Percentiles rank a stretch among this genome's conserved stretches.
Conservation (phyloP, 1,140 invertebrate species). For the Marisa cornuarietis region DNA sequence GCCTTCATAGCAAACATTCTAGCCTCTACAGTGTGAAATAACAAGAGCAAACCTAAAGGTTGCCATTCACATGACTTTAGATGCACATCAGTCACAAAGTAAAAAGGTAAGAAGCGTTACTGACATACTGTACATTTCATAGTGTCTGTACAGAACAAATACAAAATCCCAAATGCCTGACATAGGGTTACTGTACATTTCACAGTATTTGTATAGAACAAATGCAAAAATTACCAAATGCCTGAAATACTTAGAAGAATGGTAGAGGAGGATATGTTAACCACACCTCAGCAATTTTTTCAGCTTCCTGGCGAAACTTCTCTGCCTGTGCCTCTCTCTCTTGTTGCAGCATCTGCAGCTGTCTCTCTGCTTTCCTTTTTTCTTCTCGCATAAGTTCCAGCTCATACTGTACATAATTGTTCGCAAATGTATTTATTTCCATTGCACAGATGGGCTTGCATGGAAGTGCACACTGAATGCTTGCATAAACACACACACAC, state of each 20-base stretch:
- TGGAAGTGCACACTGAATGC: too few relatives aligned
- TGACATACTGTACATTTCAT: background rate
- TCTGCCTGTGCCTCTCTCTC: constrained; percentile 44
- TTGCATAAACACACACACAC: too few relatives aligned
- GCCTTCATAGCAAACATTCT: too few relatives aligned
- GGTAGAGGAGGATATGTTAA: background rate
- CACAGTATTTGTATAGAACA: background rate
- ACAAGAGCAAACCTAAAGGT: too few relatives aligned
- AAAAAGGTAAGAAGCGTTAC: background rate
- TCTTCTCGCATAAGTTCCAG: constrained; percentile 52
- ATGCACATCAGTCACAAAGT: too few relatives aligned
- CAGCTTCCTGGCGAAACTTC: constrained; percentile 41
- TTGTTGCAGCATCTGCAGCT: constrained; percentile 46
- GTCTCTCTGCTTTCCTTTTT: constrained; percentile 50
- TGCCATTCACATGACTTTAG: too few relatives aligned
- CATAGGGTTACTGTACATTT: too few relatives aligned
- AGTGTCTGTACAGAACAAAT: background rate
- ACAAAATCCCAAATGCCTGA: background rate
- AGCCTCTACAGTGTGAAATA: too few relatives aligned
- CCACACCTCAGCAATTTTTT: constrained; percentile 49
- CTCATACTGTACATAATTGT: constrained; percentile 44
- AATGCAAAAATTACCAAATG: background rate
- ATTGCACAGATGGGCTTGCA: background rate
- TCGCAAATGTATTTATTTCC: background rate
- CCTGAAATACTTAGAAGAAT: background rate